A percentile compares a stretch with the other conserved stretches of the same genome.
These are phyloP conservation scores for Diaperis boleti DNA, from an alignment of 2,888 invertebrate species.

Conservation along the genomic window DNA sequence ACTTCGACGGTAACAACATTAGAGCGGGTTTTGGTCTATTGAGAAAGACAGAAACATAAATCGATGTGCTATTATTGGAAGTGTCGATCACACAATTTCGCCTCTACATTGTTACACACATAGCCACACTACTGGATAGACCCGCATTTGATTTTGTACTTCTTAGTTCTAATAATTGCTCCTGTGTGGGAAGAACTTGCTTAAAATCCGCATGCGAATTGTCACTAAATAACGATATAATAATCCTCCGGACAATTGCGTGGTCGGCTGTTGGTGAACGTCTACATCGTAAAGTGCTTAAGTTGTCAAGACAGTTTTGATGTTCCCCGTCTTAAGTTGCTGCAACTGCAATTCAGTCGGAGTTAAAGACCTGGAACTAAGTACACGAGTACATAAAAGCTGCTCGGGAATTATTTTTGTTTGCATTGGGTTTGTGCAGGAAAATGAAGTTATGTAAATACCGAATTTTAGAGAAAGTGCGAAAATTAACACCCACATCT, in stretches of 20 bases:
- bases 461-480: background rate
- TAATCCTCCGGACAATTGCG: conserved; percentile 9
- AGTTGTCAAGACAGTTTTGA: conserved; percentile 17
- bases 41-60: conserved; percentile 15
- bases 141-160: conserved; percentile 3
- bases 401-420: background rate
- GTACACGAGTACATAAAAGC: background rate
- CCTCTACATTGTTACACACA: conserved; percentile 18
- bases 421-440: background rate
- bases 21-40: conserved; percentile 12
- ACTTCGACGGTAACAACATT: conserved; percentile 15
- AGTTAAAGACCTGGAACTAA: conserved; percentile 21
- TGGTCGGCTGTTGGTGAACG: conserved; percentile 14
- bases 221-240: conserved; percentile 18
- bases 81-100: conserved; percentile 20
- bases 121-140: conserved; percentile 9
- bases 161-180: conserved; percentile 14
- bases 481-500: conserved; percentile 8
- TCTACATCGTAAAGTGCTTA: conserved; percentile 14
- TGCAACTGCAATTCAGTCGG: conserved; percentile 13
- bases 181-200: conserved; percentile 19
- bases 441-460: background rate
- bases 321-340: background rate
- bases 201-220: conserved; percentile 26
- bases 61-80: conserved; percentile 11